These are phyloP conservation scores for Limulus polyphemus DNA, from an alignment of 2,888 invertebrate species.

Conservation along the genomic window DNA sequence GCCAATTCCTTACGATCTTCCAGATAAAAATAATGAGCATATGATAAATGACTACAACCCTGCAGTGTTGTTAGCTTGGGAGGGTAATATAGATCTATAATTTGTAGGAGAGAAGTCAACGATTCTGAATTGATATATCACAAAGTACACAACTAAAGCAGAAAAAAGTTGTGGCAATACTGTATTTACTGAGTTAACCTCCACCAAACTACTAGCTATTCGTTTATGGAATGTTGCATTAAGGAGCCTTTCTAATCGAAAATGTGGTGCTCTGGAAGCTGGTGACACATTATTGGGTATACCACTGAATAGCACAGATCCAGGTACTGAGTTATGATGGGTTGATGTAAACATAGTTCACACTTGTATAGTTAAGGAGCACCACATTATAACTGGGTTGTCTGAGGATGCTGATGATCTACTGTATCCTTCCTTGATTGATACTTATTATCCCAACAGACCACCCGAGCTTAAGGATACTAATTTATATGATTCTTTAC, in stretches of 20 bases:
- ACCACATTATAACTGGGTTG: not conserved
- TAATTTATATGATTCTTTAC: not conserved
- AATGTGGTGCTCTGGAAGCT: constrained; percentile 5
- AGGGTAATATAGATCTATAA: constrained; percentile 1
- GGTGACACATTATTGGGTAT: constrained; percentile 1
- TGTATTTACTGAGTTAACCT: not conserved
- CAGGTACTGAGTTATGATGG: not conserved
- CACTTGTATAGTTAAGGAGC: not conserved
- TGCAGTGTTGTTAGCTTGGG: not conserved
- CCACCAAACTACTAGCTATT: not conserved
- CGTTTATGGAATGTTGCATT: not conserved
- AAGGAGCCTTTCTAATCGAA: not conserved
- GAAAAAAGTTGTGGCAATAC: constrained; percentile 1
- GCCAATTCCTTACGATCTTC: no score
- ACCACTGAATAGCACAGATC: constrained; percentile 1
- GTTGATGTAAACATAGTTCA: not conserved
- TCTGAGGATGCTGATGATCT: not conserved
- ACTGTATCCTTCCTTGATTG: not conserved
- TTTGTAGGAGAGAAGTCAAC: not conserved
- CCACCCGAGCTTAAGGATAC: not conserved
- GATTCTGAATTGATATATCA: no score
- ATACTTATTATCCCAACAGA: not conserved
- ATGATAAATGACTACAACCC: not conserved
- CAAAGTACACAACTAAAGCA: constrained; percentile 5
- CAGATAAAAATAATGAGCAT: no score